phyloP scores from a whole-genome alignment of 2,113 vertebrate genomes.

The Psilopsiagon aurifrons region DNA sequence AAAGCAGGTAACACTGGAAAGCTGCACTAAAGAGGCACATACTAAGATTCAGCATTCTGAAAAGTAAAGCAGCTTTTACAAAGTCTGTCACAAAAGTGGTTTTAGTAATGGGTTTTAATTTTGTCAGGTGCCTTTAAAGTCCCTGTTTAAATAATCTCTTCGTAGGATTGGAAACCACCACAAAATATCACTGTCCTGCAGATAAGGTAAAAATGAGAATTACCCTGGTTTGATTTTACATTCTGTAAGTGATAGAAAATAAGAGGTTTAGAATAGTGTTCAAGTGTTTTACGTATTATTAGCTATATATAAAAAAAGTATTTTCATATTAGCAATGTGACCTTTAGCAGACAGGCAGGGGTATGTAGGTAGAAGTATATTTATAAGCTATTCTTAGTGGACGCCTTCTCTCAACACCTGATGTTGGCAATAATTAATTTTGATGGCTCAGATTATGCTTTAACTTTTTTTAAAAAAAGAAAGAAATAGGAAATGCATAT shows the following conservation, averaged over 20 bases:
- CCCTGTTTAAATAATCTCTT: not conserved
- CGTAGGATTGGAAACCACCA: not conserved
- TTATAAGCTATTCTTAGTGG: not conserved
- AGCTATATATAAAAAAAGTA: not conserved
- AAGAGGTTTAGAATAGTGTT: not conserved
- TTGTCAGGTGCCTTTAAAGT: not conserved
- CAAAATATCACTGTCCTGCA: not conserved
- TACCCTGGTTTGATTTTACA: not conserved
- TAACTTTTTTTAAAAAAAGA: not conserved
- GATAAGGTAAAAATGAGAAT: not conserved
- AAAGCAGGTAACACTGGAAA: not conserved
- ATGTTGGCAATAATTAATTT: conserved; percentile 1
- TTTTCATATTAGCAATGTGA: not conserved
- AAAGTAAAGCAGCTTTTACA: not conserved
- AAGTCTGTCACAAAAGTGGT: not conserved
- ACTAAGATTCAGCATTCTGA: not conserved
- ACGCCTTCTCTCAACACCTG: not conserved
- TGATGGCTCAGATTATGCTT: not conserved
- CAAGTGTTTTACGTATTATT: not conserved
- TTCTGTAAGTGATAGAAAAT: not conserved
- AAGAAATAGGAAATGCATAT: not conserved
- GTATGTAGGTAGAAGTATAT: not conserved
- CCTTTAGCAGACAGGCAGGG: not conserved
- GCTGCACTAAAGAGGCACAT: not conserved
- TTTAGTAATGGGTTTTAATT: not conserved